Conservation (phyloP, 1,140 invertebrate genomes). For the Hylyphantes graminicola region DNA sequence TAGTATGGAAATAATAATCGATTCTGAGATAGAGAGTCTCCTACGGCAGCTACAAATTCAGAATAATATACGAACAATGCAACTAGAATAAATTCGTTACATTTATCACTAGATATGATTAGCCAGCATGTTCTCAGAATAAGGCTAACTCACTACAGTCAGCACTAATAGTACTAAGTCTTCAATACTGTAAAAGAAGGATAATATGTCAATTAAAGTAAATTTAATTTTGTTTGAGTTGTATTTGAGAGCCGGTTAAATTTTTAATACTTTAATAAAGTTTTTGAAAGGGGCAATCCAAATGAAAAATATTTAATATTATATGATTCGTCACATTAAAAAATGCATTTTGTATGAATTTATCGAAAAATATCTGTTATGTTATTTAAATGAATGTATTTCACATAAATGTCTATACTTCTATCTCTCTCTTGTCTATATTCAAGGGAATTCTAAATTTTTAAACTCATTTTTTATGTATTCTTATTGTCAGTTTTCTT, state of each 20-base stretch:
- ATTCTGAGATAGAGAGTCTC: not conserved
- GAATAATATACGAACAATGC: slow-evolving; percentile 6
- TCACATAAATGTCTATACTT: no score
- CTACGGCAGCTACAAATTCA: slow-evolving; percentile 29
- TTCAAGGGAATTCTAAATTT: no score
- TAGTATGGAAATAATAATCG: slow-evolving; percentile 7
- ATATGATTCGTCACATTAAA: no score
- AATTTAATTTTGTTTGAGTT: not conserved
- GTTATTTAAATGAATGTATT: no score
- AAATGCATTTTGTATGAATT: no score
- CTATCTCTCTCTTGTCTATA: no score
- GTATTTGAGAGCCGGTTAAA: not conserved
- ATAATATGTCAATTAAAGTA: not conserved
- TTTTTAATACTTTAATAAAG: not conserved
- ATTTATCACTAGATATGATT: slow-evolving; percentile 31
- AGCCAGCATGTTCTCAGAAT: slow-evolving; percentile 30
- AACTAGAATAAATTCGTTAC: slow-evolving; percentile 22
- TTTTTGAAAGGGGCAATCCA: no score
- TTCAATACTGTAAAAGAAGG: slow-evolving; percentile 55
- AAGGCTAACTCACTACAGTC: slow-evolving; percentile 36
- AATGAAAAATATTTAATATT: no score
- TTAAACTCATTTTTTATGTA: no score
- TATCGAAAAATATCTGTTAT: no score
- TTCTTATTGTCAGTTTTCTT: no score
- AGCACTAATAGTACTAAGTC: slow-evolving; percentile 50